A percentile compares a stretch with the other conserved stretches of the same genome.
Conservation (phyloP, 30 jellyfish, hydroid and myxozoan genomes). For the Nemopilema nomurai region DNA sequence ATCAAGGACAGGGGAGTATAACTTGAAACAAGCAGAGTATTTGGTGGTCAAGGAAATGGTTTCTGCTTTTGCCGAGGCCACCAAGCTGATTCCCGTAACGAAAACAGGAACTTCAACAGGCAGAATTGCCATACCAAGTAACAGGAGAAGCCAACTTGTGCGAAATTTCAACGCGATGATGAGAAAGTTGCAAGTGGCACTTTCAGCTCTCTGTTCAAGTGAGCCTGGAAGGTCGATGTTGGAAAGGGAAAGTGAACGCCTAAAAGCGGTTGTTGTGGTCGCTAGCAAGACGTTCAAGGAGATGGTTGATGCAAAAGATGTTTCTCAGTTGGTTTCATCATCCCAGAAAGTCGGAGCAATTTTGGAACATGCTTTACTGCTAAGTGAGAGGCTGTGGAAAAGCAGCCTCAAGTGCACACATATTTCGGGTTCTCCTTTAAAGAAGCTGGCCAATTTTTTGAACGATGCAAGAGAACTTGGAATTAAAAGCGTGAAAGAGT, state of each 20-base stretch:
- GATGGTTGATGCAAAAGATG: conserved; percentile 28
- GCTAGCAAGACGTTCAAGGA: conserved; percentile 30
- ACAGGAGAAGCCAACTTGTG: background rate
- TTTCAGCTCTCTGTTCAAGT: conserved; percentile 28
- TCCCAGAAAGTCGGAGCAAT: conserved; percentile 36
- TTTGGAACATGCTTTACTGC: conserved; percentile 31
- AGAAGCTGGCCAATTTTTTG: conserved; percentile 49
- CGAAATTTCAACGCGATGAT: conserved; percentile 25
- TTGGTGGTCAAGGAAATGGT: conserved; percentile 33
- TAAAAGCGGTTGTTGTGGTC: conserved; percentile 8
- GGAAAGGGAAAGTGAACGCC: conserved; percentile 7
- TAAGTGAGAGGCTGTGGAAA: conserved; percentile 2
- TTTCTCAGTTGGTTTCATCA: conserved; percentile 5
- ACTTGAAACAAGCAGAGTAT: conserved; percentile 34
- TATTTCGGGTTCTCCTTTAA: conserved; percentile 55
- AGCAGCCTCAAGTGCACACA: conserved; percentile 12
- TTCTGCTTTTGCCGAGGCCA: conserved; percentile 33
- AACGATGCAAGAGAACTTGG: conserved; percentile 56
- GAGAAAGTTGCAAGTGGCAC: conserved; percentile 9
- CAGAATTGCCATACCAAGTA: conserved; percentile 24
- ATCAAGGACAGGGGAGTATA: conserved; percentile 43
- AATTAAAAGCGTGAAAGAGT: conserved; percentile 31
- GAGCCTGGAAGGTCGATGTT: background rate
- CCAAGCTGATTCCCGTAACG: conserved; percentile 51
- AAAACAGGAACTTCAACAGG: conserved; percentile 5